Evolutionary conservation across 2,888 invertebrate species (phyloP).

Genomic region (Pyrrhosoma nymphula): DNA sequence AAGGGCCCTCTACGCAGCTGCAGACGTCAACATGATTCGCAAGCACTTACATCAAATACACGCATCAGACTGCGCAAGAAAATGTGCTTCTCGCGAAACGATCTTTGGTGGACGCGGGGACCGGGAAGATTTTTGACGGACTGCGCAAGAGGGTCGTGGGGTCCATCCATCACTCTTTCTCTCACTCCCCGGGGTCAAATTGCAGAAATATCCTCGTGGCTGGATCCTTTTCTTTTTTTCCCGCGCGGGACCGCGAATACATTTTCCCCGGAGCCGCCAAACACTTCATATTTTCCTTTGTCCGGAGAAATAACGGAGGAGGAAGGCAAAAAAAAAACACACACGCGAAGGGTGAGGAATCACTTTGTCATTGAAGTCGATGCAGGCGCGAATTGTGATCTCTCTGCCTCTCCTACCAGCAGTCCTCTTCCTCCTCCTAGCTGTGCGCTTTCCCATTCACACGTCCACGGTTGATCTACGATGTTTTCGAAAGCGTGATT

Average conservation of each 20-base stretch:
- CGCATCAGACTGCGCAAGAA: too few species aligned
- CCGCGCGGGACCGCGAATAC: neutral
- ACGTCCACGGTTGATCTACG: conserved; percentile 28
- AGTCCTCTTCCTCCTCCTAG: neutral
- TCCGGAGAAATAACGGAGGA: neutral
- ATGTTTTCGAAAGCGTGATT: conserved; percentile 13
- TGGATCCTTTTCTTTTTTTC: neutral
- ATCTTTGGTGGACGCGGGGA: too few species aligned
- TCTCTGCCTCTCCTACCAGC: neutral
- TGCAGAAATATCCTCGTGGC: neutral
- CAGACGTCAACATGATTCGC: too few species aligned
- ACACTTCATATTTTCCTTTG: conserved; percentile 11
- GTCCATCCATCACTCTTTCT: neutral
- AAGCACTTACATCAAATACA: too few species aligned
- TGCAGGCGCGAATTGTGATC: neutral
- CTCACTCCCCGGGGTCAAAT: neutral
- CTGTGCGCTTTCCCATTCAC: neutral
- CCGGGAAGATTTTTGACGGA: neutral
- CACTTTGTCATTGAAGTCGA: neutral
- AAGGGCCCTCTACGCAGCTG: too few species aligned
- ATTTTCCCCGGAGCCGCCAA: neutral
- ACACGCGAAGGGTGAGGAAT: neutral
- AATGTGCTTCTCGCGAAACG: too few species aligned
- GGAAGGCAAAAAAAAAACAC: neutral
- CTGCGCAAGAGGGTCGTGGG: neutral